phyloP scores from a whole-genome alignment of 2,888 invertebrate genomes.

The Phorcus lineatus region DNA sequence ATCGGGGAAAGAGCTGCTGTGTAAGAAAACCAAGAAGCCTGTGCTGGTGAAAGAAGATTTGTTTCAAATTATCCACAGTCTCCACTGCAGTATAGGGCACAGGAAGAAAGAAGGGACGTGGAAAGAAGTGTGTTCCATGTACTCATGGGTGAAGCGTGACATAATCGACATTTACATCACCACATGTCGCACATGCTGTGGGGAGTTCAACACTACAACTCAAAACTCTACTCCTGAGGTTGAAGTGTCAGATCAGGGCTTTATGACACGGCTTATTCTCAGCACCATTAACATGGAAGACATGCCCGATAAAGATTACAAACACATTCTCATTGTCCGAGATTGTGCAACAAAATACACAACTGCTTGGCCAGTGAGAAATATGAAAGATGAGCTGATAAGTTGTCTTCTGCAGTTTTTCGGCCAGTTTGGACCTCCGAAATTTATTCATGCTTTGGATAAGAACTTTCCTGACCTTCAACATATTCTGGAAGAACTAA shows the following conservation, averaged over 20 bases:
- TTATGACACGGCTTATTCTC: neutral
- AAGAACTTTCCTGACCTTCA: neutral
- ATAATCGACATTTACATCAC: conserved; percentile 10
- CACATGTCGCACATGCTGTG: neutral
- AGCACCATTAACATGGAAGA: conserved; percentile 3
- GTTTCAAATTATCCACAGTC: neutral
- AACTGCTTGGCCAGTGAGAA: neutral
- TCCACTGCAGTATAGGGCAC: neutral
- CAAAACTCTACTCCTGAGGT: neutral
- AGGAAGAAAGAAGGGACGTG: neutral
- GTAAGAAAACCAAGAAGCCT: conserved; percentile 2
- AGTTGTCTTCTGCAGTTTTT: neutral
- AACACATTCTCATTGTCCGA: neutral
- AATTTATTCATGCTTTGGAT: neutral
- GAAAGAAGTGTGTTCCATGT: neutral
- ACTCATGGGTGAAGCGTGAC: conserved; percentile 2
- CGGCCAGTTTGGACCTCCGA: conserved; percentile 1
- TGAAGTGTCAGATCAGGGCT: neutral
- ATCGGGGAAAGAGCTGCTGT: neutral
- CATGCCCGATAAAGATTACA: conserved; percentile 6
- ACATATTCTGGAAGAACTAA: neutral
- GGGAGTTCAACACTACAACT: neutral
- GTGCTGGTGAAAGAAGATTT: conserved; percentile 9
- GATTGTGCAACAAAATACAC: neutral
- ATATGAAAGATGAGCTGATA: neutral